Evolutionary conservation across 92 coral and sea anemone species (phyloP).

Genomic region (Bergia puertoricense): DNA sequence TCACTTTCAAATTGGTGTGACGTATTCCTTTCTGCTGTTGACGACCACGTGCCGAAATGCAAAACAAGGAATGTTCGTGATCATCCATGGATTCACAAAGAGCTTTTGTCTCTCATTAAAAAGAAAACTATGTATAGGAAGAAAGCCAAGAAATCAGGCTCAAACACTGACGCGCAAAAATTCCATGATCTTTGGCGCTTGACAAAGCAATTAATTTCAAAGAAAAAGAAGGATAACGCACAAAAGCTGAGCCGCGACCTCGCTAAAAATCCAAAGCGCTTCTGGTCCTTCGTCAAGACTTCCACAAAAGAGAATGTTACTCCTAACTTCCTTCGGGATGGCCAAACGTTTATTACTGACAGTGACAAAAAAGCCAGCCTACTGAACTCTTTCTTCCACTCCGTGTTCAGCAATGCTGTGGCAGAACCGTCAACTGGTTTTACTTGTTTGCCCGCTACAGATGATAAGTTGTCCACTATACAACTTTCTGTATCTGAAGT

Average conservation of each 20-base stretch:
- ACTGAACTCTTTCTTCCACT: conserved; percentile 56
- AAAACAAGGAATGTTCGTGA: conserved; percentile 32
- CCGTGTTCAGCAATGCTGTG: conserved; percentile 44
- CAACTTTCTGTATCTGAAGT: conserved; percentile 48
- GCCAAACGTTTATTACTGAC: conserved; percentile 45
- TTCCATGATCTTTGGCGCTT: not conserved
- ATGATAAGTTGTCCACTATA: conserved; percentile 19
- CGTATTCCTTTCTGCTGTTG: conserved; percentile 63
- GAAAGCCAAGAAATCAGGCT: too few species aligned
- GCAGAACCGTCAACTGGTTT: conserved; percentile 12
- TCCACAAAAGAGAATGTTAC: conserved; percentile 22
- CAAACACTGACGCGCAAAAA: not conserved
- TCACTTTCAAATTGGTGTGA: conserved; percentile 67
- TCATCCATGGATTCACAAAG: conserved; percentile 71
- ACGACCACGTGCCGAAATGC: conserved; percentile 12
- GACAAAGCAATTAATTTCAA: not conserved
- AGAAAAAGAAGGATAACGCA: conserved; percentile 36
- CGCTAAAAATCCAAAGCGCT: conserved; percentile 7
- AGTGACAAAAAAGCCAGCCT: conserved; percentile 33
- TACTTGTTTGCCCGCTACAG: conserved; percentile 1
- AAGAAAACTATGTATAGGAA: not conserved
- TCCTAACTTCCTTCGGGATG: conserved; percentile 53
- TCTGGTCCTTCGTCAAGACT: conserved; percentile 43
- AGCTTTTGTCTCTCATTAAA: conserved; percentile 46
- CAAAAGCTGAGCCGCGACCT: conserved; percentile 45